Evolutionary conservation across 2,888 invertebrate species (phyloP), one percentile per base, ranked within the genome.

Genomic region (Nezara viridula): DNA sequence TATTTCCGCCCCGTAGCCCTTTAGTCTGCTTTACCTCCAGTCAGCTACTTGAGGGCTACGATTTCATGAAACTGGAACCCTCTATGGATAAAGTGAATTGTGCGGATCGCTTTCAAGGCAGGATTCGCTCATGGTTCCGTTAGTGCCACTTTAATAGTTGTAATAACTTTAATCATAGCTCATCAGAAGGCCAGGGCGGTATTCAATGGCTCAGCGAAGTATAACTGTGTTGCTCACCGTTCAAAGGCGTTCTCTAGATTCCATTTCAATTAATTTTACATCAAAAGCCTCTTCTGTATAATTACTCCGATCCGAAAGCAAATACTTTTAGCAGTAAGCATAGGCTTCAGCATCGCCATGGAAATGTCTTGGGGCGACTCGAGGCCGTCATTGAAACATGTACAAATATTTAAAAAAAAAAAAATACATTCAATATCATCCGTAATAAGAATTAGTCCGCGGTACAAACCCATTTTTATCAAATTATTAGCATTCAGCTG

Each of bases 11-110:
- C 37, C 7, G 37, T 37, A 21, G 66, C 66, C 4, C 19, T 27
- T 19, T 19, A 19, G 66, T 37, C 32, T 73, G 37, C 66, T 37
- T 73, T 37, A 21, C 19, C 66, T 37, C 1, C 66, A 73, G 32
- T 73, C 32, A 73, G 66, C 66, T 73, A 37, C 27, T 73, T 73
- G 32, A 73, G 32, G 4, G 66, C 37, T 73, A 37, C 66, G 6
- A 73, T 73, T 73, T 73, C 66, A 73, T 73, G 32, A 73, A 73
- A 60, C 27, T 60, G 27, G 60, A 60, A 37, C 37, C 66, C 21
- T 37, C 66, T 73, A 24, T 73, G 32, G 66, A n/a, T 19, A 73
- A 32, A 66, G 32, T 66, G 66, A 73, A 73, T 32, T 37, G 32
- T 73, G 66, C 37, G 37, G 66, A 73, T 73, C 19, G 66, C 66